phyloP scores from a whole-genome alignment of 2,113 vertebrate genomes.

The Gymnorhina tibicen region DNA sequence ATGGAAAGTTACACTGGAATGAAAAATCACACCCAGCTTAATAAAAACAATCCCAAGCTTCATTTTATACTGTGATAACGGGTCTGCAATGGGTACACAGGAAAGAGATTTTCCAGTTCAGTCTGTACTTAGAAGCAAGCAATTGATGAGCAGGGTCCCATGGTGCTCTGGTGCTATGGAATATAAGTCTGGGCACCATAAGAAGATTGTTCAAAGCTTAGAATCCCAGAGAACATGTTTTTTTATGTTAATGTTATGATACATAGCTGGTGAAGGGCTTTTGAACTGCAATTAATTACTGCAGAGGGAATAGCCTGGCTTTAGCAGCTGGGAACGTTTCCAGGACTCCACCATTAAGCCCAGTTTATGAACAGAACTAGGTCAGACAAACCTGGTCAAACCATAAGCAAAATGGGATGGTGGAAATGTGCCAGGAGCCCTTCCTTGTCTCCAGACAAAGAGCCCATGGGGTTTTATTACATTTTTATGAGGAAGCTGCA shows the following conservation, averaged over 20 bases:
- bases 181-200: neutral
- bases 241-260: conserved; percentile 23
- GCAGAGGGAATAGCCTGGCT: conserved; percentile 32
- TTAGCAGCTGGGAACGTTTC: conserved; percentile 39
- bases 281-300: conserved; percentile 44
- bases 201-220: conserved; percentile 45
- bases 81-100: neutral
- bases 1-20: conserved; percentile 7
- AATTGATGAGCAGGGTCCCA: neutral
- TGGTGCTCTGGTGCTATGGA: neutral
- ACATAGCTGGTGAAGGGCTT: conserved; percentile 18
- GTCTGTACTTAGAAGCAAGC: neutral
- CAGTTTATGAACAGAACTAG: conserved; percentile 46
- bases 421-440: neutral
- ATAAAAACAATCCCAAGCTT: neutral
- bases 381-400: conserved; percentile 52
- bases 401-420: neutral
- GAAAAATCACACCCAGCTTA: conserved; percentile 2
- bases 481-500: neutral
- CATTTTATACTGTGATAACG: neutral
- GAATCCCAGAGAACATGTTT: neutral
- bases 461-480: neutral
- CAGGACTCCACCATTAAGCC: conserved; percentile 41
- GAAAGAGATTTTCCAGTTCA: conserved; percentile 37
- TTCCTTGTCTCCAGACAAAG: conserved; percentile 12